Conservation (phyloP, 2,113 vertebrate genomes). For the Phodopus roborovskii region DNA sequence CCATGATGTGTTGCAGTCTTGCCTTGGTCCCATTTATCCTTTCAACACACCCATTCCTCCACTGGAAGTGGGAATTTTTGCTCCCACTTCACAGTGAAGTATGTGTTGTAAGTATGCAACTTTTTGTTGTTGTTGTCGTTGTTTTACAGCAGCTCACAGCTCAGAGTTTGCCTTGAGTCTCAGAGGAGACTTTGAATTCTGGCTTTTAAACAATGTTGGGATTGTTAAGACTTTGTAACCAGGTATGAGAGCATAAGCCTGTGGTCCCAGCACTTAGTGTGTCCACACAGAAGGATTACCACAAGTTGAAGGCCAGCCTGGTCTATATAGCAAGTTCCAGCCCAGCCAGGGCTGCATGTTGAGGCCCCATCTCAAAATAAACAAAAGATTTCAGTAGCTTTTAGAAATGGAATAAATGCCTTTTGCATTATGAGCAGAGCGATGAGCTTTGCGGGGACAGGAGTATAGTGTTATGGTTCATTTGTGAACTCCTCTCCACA, state of each 20-base stretch:
- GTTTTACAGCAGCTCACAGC: not conserved
- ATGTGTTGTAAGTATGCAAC: not conserved
- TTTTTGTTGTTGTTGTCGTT: not conserved
- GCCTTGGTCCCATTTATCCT: not conserved
- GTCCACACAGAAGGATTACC: not conserved
- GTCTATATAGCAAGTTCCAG: not conserved
- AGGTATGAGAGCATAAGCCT: not conserved
- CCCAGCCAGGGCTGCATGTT: not conserved
- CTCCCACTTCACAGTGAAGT: not conserved
- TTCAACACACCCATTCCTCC: not conserved
- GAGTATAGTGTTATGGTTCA: not conserved
- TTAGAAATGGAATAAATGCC: not conserved
- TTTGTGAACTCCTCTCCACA: not conserved
- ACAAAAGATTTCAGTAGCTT: not conserved
- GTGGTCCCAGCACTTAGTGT: not conserved
- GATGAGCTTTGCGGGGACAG: not conserved
- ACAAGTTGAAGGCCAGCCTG: not conserved
- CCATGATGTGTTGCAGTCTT: not conserved
- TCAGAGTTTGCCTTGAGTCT: not conserved
- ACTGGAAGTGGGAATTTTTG: not conserved
- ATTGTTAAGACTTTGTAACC: not conserved
- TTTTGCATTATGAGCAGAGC: not conserved
- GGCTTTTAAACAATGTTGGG: not conserved
- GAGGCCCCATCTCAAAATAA: not conserved
- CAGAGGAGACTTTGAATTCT: not conserved